A percentile compares a stretch with the other conserved stretches of the same genome.
These are phyloP conservation scores for Trididemnum nubilum DNA, from an alignment of 23 tunicate species.

Conservation along the genomic window DNA sequence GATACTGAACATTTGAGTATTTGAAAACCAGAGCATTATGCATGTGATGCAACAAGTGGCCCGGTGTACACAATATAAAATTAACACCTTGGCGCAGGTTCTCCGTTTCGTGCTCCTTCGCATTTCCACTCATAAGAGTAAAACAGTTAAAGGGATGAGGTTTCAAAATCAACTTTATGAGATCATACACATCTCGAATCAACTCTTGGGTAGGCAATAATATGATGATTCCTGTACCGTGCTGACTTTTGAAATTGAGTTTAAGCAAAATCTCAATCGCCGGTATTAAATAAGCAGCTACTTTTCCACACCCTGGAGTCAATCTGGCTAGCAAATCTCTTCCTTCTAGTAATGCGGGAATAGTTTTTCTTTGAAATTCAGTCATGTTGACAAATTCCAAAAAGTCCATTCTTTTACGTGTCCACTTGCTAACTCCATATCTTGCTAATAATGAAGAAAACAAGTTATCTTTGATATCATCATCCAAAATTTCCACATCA, in stretches of 20 bases:
- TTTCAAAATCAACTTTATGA: slow-evolving; percentile 12
- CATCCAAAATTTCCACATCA: background rate
- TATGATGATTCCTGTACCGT: slow-evolving; percentile 51
- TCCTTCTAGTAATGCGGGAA: slow-evolving; percentile 46
- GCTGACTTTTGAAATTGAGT: background rate
- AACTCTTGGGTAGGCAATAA: slow-evolving; percentile 44
- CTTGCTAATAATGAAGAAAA: background rate
- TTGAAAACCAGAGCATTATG: slow-evolving; percentile 25
- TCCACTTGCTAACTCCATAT: background rate
- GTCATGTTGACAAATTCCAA: slow-evolving; percentile 26
- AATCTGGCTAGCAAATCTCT: slow-evolving; percentile 40
- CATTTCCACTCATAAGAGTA: slow-evolving; percentile 28
- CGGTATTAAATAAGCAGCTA: slow-evolving; percentile 41
- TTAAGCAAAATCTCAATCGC: slow-evolving; percentile 37
- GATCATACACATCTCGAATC: slow-evolving; percentile 20
- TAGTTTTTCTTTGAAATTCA: slow-evolving; percentile 30
- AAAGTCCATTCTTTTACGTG: background rate
- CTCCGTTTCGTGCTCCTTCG: slow-evolving; percentile 26
- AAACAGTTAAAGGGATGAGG: slow-evolving; percentile 39
- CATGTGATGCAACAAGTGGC: slow-evolving; percentile 43
- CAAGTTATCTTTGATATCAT: background rate
- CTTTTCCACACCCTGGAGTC: slow-evolving; percentile 30
- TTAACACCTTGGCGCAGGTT: slow-evolving; percentile 36
- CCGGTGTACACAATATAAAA: slow-evolving; percentile 51
- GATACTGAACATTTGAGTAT: slow-evolving; percentile 39